Percentiles rank a stretch among this genome's conserved stretches.
Evolutionary conservation across 2,113 vertebrate species (phyloP).

Genomic region (Morone chrysops): DNA sequence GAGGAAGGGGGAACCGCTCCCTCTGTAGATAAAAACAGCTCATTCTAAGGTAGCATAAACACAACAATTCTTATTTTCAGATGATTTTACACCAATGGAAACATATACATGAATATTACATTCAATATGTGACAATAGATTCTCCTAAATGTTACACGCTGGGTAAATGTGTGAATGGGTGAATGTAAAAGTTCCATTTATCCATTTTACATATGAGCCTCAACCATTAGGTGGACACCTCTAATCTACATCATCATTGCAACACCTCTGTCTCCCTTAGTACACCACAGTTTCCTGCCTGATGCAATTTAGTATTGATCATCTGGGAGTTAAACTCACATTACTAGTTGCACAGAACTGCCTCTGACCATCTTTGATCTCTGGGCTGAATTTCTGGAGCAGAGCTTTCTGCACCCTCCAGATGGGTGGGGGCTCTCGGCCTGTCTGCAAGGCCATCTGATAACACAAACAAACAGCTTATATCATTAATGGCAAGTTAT

Average conservation of each 20-base stretch:
- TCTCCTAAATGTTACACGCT: too few species aligned
- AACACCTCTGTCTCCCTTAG: too few species aligned
- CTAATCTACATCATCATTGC: neutral
- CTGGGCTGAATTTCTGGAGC: constrained; percentile 92
- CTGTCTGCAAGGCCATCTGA: constrained; percentile 90
- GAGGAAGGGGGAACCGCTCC: too few species aligned
- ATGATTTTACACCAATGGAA: too few species aligned
- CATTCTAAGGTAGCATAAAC: too few species aligned
- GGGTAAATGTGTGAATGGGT: too few species aligned
- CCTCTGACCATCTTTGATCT: constrained; percentile 91
- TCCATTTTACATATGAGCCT: neutral
- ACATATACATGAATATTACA: too few species aligned
- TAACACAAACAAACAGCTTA: constrained; percentile 16
- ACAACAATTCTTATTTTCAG: too few species aligned
- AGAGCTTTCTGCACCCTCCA: constrained; percentile 93
- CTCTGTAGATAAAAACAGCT: too few species aligned
- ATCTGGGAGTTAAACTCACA: constrained; percentile 79
- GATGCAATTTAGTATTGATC: neutral
- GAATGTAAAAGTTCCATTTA: too few species aligned
- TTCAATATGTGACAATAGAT: too few species aligned
- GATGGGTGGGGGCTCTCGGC: constrained; percentile 90
- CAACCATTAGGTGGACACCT: neutral
- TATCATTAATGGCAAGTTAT: neutral
- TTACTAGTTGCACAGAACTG: constrained; percentile 93
- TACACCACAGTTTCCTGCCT: neutral